phyloP scores from a whole-genome alignment of 2,113 vertebrate species.

The Sylvilagus bachmani region DNA sequence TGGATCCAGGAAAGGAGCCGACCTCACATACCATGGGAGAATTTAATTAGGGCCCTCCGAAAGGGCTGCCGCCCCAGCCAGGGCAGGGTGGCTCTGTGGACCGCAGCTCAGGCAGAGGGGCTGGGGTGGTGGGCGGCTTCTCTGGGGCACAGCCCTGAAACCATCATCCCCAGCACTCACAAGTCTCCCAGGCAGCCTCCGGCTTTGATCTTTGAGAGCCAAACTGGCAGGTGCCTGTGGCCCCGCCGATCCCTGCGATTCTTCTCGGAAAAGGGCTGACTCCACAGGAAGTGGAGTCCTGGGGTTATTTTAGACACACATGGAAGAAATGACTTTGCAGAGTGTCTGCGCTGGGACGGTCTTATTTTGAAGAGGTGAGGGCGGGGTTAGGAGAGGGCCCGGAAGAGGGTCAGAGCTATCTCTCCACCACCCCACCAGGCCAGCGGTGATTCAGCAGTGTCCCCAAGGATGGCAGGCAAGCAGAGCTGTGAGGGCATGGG shows the following conservation, averaged over 20 bases:
- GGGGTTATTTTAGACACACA: neutral
- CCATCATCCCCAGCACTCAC: rapidly evolving
- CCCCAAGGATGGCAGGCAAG: neutral
- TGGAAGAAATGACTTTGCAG: neutral
- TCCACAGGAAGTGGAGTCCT: neutral
- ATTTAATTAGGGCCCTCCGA: neutral
- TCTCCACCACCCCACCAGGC: neutral
- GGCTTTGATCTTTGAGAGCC: neutral
- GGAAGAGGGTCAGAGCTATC: neutral
- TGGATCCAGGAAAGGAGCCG: neutral
- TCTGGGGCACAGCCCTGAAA: neutral
- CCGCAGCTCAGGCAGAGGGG: neutral
- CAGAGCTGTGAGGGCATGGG: rapidly evolving
- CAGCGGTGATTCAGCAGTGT: too few relatives aligned
- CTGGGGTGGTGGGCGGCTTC: neutral
- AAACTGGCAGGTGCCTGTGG: rapidly evolving
- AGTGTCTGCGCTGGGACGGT: neutral
- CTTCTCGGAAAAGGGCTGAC: neutral
- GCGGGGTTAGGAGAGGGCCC: neutral
- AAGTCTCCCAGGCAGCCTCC: neutral
- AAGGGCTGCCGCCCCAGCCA: rapidly evolving
- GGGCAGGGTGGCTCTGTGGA: neutral
- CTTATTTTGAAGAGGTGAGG: slow-evolving; percentile 6
- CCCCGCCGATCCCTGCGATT: neutral
- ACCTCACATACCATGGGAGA: neutral